Percentiles rank a stretch among this genome's conserved stretches.
Conservation (phyloP, 2,888 invertebrate genomes). For the Seira sanloemensis region DNA sequence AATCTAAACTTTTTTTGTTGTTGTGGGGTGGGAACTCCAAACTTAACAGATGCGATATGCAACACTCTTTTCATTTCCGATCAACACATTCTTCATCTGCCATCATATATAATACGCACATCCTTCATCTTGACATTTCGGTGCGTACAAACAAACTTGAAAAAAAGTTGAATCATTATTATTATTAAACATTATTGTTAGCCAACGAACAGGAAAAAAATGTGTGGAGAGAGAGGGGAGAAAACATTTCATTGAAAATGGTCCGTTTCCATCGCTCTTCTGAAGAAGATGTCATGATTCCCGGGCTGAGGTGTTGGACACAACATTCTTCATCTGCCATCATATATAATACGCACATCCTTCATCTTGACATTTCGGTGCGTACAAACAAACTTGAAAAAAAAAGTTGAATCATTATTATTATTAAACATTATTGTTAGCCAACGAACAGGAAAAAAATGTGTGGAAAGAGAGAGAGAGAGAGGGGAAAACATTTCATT, state of each 20-base stretch:
- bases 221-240: too few relatives aligned
- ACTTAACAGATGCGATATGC: conserved; percentile 47
- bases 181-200: too few relatives aligned
- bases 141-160: conserved; percentile 62
- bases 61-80: conserved; percentile 12
- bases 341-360: conserved; percentile 55
- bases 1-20: conserved; percentile 31
- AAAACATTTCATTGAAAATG: too few relatives aligned
- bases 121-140: conserved; percentile 65
- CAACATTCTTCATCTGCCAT: conserved; percentile 51
- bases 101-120: conserved; percentile 51
- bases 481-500: too few relatives aligned
- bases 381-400: conserved; percentile 63
- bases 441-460: too few relatives aligned
- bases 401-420: conserved; percentile 50
- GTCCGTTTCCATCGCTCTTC: not conserved
- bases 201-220: too few relatives aligned
- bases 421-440: too few relatives aligned
- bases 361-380: conserved; percentile 64
- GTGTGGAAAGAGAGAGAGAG: too few relatives aligned
- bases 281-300: not conserved
- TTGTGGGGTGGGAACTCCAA: conserved; percentile 13
- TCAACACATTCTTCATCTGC: conserved; percentile 42
- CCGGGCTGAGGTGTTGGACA: not conserved
- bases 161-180: conserved; percentile 53